These are phyloP conservation scores for Dermolepida albohirtum DNA, from an alignment of 2,888 invertebrate genomes.

Conservation along the genomic window DNA sequence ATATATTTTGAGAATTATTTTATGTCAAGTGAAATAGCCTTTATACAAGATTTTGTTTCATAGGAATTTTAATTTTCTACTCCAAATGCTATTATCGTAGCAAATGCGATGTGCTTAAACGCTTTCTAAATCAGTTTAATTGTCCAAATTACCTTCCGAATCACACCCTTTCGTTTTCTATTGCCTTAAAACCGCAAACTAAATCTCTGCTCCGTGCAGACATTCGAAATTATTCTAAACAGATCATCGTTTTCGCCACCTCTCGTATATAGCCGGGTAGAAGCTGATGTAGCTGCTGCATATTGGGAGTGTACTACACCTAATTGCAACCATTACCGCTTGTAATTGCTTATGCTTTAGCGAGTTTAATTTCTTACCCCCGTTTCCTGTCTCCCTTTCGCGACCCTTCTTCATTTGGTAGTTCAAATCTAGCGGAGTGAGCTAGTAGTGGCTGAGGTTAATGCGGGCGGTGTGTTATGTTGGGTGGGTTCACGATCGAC, in stretches of 20 bases:
- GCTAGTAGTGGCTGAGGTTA: too few relatives aligned
- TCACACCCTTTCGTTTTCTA: background rate
- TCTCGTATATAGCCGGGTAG: conserved; percentile 9
- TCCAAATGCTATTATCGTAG: conserved; percentile 14
- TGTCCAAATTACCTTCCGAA: conserved; percentile 24
- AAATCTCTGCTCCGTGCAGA: background rate
- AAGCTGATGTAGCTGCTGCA: background rate
- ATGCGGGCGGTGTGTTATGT: too few relatives aligned
- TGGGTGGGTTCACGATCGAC: too few relatives aligned
- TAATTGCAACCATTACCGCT: conserved; percentile 49
- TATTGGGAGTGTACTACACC: conserved; percentile 21
- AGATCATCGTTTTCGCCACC: conserved; percentile 36
- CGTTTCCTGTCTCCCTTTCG: background rate
- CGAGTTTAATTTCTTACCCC: conserved; percentile 31
- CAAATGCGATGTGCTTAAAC: conserved; percentile 14
- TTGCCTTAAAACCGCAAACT: background rate
- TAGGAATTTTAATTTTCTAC: conserved; percentile 22
- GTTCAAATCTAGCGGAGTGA: background rate
- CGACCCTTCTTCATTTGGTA: background rate
- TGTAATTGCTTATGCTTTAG: conserved; percentile 46
- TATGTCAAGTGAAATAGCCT: too few relatives aligned
- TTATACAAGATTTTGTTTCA: background rate
- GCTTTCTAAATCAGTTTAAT: conserved; percentile 18
- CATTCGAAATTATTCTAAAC: conserved; percentile 31
- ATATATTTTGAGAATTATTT: too few relatives aligned